phyloP scores from a whole-genome alignment of 2,113 vertebrate species.

The Galeopterus variegatus region DNA sequence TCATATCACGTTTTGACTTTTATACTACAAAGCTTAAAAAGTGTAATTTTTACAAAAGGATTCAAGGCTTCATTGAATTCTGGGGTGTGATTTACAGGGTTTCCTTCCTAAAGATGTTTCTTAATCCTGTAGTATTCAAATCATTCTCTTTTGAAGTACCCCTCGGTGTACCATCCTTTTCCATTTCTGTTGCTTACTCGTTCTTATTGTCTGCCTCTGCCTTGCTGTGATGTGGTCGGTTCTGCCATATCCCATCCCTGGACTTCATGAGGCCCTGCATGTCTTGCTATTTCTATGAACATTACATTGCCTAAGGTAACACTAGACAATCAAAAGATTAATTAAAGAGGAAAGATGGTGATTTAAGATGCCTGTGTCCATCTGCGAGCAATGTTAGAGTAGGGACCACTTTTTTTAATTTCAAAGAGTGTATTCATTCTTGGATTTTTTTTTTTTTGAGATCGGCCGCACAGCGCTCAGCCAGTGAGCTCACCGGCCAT shows the following conservation, averaged over 20 bases:
- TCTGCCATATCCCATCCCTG: background rate
- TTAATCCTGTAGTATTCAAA: background rate
- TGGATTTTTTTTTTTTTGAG: too few species aligned
- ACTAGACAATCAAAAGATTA: background rate
- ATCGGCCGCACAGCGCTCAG: too few species aligned
- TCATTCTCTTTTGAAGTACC: background rate
- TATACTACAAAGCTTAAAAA: background rate
- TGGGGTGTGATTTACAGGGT: too few species aligned
- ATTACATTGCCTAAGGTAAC: background rate
- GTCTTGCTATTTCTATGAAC: background rate
- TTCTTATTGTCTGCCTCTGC: background rate
- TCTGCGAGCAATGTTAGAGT: background rate
- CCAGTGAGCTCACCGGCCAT: too few species aligned
- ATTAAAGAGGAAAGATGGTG: background rate
- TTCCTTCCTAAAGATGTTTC: background rate
- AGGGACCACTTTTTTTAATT: background rate
- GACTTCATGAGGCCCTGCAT: background rate
- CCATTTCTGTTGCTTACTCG: background rate
- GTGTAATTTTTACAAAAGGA: background rate
- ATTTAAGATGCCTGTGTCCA: background rate
- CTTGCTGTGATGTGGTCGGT: background rate
- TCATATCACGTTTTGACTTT: background rate
- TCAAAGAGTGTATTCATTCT: too few species aligned
- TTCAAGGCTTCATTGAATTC: background rate
- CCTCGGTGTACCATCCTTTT: background rate